These are phyloP conservation scores for Ennomos erosarius DNA, from an alignment of 2,888 invertebrate genomes.

Conservation along the genomic window DNA sequence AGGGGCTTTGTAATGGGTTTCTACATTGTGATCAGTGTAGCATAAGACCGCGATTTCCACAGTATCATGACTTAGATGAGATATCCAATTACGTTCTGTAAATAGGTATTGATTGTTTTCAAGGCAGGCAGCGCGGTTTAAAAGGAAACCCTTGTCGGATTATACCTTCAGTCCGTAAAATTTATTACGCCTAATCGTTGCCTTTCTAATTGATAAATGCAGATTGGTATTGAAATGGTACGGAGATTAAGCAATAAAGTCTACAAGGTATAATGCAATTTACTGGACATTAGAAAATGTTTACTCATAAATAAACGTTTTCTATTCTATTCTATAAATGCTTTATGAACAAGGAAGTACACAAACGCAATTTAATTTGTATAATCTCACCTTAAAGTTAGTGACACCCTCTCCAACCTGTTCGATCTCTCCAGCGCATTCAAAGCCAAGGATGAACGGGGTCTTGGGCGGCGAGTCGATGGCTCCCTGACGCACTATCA, in stretches of 20 bases:
- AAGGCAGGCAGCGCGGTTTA: constrained; percentile 7
- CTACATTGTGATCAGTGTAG: constrained; percentile 28
- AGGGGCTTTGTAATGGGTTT: constrained; percentile 18
- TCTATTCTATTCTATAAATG: too few relatives aligned
- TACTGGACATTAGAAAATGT: background rate
- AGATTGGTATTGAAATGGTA: constrained; percentile 9
- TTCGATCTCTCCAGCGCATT: constrained; percentile 94
- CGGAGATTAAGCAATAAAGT: constrained; percentile 10
- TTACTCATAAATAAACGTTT: too few relatives aligned
- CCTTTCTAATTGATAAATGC: constrained; percentile 12
- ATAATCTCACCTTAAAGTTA: constrained; percentile 87
- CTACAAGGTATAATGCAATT: constrained; percentile 5
- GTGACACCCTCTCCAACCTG: constrained; percentile 92
- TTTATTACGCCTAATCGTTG: constrained; percentile 24
- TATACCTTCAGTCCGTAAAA: constrained; percentile 14
- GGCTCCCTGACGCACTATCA: constrained; percentile 95
- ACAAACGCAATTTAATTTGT: too few relatives aligned
- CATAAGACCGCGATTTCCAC: constrained; percentile 23
- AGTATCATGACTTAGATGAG: constrained; percentile 26
- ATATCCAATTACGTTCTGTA: constrained; percentile 21
- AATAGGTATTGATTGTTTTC: constrained; percentile 18
- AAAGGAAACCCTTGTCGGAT: constrained; percentile 24
- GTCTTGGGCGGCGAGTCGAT: constrained; percentile 95
- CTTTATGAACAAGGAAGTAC: background rate
- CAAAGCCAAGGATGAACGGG: constrained; percentile 94